Conservation (phyloP, 1,140 invertebrate genomes). For the Drosophila melanogaster region Release_6_plus_ISO1_MT NT_033779.5:1823501-1824000, state of each 20-base stretch:
- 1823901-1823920: conserved; percentile 19
- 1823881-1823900: conserved; percentile 53
- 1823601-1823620: conserved; percentile 6
- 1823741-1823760: conserved; percentile 33
- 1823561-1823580: conserved; percentile 50
- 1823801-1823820: conserved; percentile 62
- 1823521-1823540: neutral
- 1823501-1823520: neutral
- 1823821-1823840: conserved; percentile 57
- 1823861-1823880: conserved; percentile 60
- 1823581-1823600: conserved; percentile 14
- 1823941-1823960: conserved; percentile 6
- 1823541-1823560: conserved; percentile 32
- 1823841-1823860: conserved; percentile 64
- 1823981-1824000: neutral
- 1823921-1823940: neutral
- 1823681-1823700: conserved; percentile 55
- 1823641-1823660: conserved; percentile 30
- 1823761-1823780: neutral
- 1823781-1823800: conserved; percentile 32
- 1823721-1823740: conserved; percentile 45
- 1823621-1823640: conserved; percentile 45
- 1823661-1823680: conserved; percentile 39
- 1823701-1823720: conserved; percentile 54
- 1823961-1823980: conserved; percentile 42